Base-by-base conservation (phyloP, 37 sponge, comb jelly and placozoan species). In the Eunapius fragilis region DNA sequence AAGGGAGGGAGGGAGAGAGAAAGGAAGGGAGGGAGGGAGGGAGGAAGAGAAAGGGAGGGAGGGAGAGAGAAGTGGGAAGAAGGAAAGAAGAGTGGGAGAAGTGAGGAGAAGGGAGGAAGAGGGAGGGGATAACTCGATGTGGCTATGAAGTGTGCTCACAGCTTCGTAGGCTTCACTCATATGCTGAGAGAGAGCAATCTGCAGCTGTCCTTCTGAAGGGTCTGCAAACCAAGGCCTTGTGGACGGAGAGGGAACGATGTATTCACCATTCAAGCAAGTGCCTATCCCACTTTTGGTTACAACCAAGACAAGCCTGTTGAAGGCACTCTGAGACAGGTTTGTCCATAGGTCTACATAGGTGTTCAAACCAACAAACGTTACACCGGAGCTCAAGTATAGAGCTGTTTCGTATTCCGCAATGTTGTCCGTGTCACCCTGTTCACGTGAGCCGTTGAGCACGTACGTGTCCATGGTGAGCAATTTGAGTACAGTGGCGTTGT, bases 251-350 rank as follows among this genome's bases (percentile, higher is more conserved):
- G 32, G 28, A n/a, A 23, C 68, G 12, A 48, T 71, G 45, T 80
- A 82, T 25, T 74, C 75, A 24, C 87, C 90, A 79, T 93, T 78
- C 31, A 89, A n/a, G 70, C 93, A 93, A 22, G 79, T 48, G 32
- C 87, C 86, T 9, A 93, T 17, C 14, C 31, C 28, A 23, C 90
- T 87, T 80, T 86, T 79, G 5, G 48, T 27, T 3, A 93, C 84
- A 25, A 82, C 74, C 31, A 93, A 68, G 17, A 82, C 69, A 37
- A 93, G 58, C 26, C 23, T 71, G 48, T 88, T 72, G 5, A 34
- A 31, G 38, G 33, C 31, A 69, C 30, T 22, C 47, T 11, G n/a
- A 70, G 82, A 67, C 0, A 81, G 17, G 71, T 89, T 83, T 7
- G 22, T 78, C 80, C 76, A 75, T 1, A 76, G 76, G 24, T 75